Base-by-base conservation (phyloP, 1,140 invertebrate species). In the Bilobella aurantiaca region DNA sequence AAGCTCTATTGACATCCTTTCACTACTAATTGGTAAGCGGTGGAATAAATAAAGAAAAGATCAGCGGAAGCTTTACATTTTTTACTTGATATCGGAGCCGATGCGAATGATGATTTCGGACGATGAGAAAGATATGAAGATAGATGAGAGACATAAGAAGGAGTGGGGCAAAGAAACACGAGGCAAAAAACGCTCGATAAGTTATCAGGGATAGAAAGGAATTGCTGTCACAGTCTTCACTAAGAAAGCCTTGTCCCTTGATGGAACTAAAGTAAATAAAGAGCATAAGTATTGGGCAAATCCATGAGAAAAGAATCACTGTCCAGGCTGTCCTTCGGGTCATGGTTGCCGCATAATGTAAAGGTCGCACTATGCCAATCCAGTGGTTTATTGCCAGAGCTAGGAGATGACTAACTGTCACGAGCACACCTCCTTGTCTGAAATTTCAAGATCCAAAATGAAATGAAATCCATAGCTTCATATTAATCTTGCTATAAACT, bases 321-420 rank as follows among this genome's bases (percentile, higher is more conserved):
- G 78, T 66, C 28, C 74, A 77, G 0, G 79, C 78, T 23, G 76
- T 77, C 32, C 77, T 73, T 32, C 78, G 76, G 0, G 82, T 83
- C 74, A 83, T 78, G 5, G 80, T 81, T 1, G 80, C 78, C 1
- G 81, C 78, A 72, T 86, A 85, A 63, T 86, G 84, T 2, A 86
- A 77, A 0, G 85, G 85, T 66, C 79, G 78, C 3, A 83, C 73
- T 42, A 82, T 83, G n/a, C 85, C 85, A 23, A 85, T 76, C 75
- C 85, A 86, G 71, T 88, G 87, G 74, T 87, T 86, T n/a, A 85
- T 74, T 2, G 86, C 84, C 32, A 88, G 77, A 1, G 82, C 82
- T 16, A 86, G 72, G 2, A 88, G 77, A 74, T 88, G 86, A 5
- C 81, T 75, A 1, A 86, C 80, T 0, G 85, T 83, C 12, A 85